A percentile compares a stretch with the other conserved stretches of the same genome.
Evolutionary conservation across 2,113 vertebrate species (phyloP).

Genomic region (Athene cunicularia): DNA sequence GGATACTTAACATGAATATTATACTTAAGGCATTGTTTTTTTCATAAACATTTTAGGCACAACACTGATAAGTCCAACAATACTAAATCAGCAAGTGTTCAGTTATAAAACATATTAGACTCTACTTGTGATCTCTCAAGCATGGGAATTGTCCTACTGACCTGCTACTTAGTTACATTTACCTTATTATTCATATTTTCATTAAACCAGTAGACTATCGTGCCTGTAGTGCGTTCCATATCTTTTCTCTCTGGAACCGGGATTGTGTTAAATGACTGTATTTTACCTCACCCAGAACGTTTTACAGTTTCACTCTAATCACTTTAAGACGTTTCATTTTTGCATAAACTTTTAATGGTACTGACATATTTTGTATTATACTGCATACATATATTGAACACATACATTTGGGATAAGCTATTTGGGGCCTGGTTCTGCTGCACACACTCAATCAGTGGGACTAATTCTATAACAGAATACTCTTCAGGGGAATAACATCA

Average conservation of each 20-base stretch:
- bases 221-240: neutral
- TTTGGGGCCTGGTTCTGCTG: neutral
- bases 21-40: neutral
- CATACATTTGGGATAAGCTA: neutral
- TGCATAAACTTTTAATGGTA: neutral
- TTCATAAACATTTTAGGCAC: neutral
- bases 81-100: neutral
- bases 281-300: neutral
- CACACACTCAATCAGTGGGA: neutral
- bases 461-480: neutral
- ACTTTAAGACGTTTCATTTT: neutral
- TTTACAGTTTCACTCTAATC: constrained; percentile 24
- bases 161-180: constrained; percentile 5
- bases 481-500: neutral
- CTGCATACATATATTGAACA: neutral
- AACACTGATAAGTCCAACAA: neutral
- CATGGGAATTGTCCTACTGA: neutral
- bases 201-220: neutral
- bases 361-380: neutral
- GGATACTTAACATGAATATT: neutral
- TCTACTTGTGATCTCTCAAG: neutral
- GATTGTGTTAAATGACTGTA: constrained; percentile 2
- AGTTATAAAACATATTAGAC: neutral
- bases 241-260: constrained; percentile 18
- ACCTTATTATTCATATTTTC: constrained; percentile 33